Conservation (phyloP, 2,888 invertebrate species). For the Scrobipalpa atriplicella region DNA sequence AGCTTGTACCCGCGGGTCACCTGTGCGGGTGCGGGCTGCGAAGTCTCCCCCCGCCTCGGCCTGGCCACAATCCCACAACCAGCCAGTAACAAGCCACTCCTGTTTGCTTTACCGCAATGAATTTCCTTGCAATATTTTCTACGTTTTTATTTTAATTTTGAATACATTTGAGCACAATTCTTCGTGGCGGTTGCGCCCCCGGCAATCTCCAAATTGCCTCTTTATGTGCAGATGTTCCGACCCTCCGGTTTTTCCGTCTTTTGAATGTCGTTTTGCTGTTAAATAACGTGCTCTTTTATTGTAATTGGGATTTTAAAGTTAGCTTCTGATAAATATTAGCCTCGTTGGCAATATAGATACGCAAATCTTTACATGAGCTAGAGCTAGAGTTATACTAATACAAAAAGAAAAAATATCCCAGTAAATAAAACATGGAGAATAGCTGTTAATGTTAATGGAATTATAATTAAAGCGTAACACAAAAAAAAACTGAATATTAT, state of each 20-base stretch:
- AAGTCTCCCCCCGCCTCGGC: neutral
- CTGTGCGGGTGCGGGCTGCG: neutral
- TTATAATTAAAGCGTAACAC: no score
- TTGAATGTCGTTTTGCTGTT: slow-evolving; percentile 82
- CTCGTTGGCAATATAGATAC: slow-evolving; percentile 5
- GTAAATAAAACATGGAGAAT: no score
- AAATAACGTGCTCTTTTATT: slow-evolving; percentile 80
- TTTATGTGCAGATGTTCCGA: slow-evolving; percentile 82
- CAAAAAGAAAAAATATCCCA: no score
- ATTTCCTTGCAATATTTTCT: slow-evolving; percentile 76
- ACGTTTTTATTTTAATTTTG: slow-evolving; percentile 76
- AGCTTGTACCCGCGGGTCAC: slow-evolving; percentile 18
- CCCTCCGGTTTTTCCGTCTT: slow-evolving; percentile 80
- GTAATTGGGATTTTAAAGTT: slow-evolving; percentile 72
- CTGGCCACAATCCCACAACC: neutral
- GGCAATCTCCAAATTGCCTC: slow-evolving; percentile 83
- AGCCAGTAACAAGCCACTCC: slow-evolving; percentile 62
- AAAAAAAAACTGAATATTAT: no score
- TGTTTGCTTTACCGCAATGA: slow-evolving; percentile 81
- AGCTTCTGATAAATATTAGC: slow-evolving; percentile 40
- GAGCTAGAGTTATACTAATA: no score
- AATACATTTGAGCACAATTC: slow-evolving; percentile 81
- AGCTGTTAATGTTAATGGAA: no score
- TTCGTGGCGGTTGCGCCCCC: slow-evolving; percentile 76
- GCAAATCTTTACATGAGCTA: slow-evolving; percentile 3